Base-by-base conservation (phyloP, 2,888 invertebrate species). In the Prosopocoilus inquinatus region DNA sequence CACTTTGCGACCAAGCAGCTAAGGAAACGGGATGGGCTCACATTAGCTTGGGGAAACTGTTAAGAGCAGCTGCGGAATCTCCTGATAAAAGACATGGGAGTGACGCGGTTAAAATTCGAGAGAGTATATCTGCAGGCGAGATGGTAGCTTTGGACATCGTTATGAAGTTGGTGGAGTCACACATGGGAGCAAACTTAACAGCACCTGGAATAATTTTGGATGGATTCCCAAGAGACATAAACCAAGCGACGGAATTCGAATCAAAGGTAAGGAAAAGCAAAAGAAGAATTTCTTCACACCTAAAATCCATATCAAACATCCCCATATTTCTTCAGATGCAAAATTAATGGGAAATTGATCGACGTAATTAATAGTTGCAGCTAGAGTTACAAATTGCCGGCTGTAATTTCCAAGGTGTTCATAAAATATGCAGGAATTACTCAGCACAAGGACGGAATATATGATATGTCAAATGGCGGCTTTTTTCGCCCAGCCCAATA, bases 201-300 rank as follows among this genome's bases (percentile, higher is more conserved):
- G 84, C 85, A 15, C 82, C 82, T 55, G 96, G 96, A 2, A 87
- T 96, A 55, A 85, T 98, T 54, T 85, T 99, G 52, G 97, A 97
- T 69, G 97, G 97, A 0, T 98, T 91, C 75, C 98, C 98, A 0
- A 81, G 97, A 53, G 94, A 96, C 70, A 79, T 94, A 72, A 86
- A 87, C 47, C 97, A 98, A 80, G 89, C 93, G 64, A 83, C 86
- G 50, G 85, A 87, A 69, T 98, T 97, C 75, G 93, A 98, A 77
- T 85, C 82, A 53, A 92, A 94, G 86, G 96, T 96, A 68, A 72
- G 71, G 53, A 32, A 28, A 7, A 43, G n/a, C 43, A 43, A 38
- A 4, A 38, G 9, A 43, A 20, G 43, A 20, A 43, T 28, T 13
- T 1, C 20, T 28, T 28, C 20, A 28, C 20, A 28, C 20, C 20